Base-by-base conservation (phyloP, 2,113 vertebrate genomes). In the Odontophorus gujanensis region DNA sequence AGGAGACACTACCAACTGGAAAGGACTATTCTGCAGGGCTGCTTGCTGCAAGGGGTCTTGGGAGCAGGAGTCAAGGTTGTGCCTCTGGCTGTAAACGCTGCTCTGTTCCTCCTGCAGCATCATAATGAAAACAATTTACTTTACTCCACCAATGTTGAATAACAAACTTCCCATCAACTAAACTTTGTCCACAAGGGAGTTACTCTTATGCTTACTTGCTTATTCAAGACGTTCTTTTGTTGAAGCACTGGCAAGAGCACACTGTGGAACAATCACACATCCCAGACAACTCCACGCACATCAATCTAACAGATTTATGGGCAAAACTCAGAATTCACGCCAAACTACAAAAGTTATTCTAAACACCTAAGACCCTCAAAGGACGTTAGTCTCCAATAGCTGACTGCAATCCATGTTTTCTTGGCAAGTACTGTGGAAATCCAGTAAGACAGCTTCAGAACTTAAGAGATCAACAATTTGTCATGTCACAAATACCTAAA, bases 1-100 rank as follows among this genome's bases (percentile, higher is more conserved):
- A 42, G 13, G 28, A 16, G 11, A 38, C 0, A 36, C 36, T 9
- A 43, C 11, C 21, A 1, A 2, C 4, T 0, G 6, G 6, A 13
- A 30, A 0, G 0, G 6, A 82, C 34, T 4, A 34, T 73, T 51
- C 40, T 43, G n/a, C 34, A 83, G 14, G 18, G 22, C 16, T 55
- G 16, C 20, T 13, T 59, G 20, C 34, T 71, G 8, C 8, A 71
- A 80, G 34, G 57, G 6, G 61, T 18, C 6, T 26, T 62, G 22
- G 30, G 36, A 68, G 81, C 11, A 40, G 19, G 5, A 85, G 26
- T 36, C 34, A 55, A 42, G 30, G 36, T 20, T 71, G 2, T 0
- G 1, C 36, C 26, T 9, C 32, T 1, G 4, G 9, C 1, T 1
- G 43, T 36, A 69, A 30, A 62, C 1, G 2, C 6, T 30, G 34